Percentiles rank a stretch among this genome's conserved stretches.
Conservation (phyloP, 2,797 vertebrate genomes). For the Lophius americanus region DNA sequence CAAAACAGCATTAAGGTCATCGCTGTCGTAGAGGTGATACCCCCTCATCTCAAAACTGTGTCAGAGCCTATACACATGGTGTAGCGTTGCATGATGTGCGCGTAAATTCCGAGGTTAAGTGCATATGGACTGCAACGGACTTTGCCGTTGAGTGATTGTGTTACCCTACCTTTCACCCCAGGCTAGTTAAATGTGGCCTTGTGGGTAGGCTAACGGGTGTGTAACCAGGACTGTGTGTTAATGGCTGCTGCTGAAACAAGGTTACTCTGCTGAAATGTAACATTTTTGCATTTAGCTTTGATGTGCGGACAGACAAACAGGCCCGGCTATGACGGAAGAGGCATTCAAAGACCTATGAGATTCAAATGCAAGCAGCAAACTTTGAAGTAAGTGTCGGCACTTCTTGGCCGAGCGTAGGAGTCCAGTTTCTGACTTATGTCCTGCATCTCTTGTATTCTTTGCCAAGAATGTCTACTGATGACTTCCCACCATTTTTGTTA, state of each 20-base stretch:
- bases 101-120: slow-evolving; percentile 25
- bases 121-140: slow-evolving; percentile 13
- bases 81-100: slow-evolving; percentile 21
- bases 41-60: slow-evolving; percentile 29
- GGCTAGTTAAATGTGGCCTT: slow-evolving; percentile 59
- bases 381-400: slow-evolving; percentile 47
- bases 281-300: slow-evolving; percentile 60
- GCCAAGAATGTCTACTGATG: background rate
- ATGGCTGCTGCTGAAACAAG: slow-evolving; percentile 56
- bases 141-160: slow-evolving; percentile 15
- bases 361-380: slow-evolving; percentile 13
- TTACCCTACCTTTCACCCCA: slow-evolving; percentile 42
- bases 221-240: slow-evolving; percentile 68
- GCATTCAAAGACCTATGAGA: slow-evolving; percentile 28
- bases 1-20: slow-evolving; percentile 54
- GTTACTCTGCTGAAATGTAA: slow-evolving; percentile 68
- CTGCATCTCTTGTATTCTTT: slow-evolving; percentile 33
- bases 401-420: slow-evolving; percentile 5
- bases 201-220: background rate
- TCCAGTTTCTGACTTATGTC: slow-evolving; percentile 23
- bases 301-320: slow-evolving; percentile 61
- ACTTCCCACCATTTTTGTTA: slow-evolving; percentile 30
- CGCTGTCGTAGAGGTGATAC: slow-evolving; percentile 46
- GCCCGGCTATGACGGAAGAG: slow-evolving; percentile 1
- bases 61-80: slow-evolving; percentile 41